Evolutionary conservation across 2,113 vertebrate species (phyloP).

Genomic region (Ahaetulla prasina): DNA sequence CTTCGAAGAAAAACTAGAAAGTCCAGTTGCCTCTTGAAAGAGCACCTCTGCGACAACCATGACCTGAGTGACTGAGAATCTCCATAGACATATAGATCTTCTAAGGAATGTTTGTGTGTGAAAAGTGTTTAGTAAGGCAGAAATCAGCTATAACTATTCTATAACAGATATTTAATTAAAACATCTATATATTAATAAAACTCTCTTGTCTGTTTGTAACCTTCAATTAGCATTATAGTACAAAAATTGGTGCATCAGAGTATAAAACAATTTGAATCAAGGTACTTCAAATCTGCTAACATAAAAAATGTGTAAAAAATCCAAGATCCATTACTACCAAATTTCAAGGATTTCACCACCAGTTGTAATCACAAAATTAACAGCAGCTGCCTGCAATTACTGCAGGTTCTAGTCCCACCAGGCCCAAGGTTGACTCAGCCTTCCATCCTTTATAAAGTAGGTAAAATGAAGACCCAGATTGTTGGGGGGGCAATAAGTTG

Average conservation of each 20-base stretch:
- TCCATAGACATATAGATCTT: neutral
- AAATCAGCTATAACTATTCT: neutral
- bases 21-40: too few species aligned
- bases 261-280: neutral
- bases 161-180: neutral
- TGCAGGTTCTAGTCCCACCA: too few species aligned
- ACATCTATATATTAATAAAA: neutral
- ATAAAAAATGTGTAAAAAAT: neutral
- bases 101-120: neutral
- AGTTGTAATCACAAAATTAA: neutral
- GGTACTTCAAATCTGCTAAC: neutral
- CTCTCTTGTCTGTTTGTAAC: neutral
- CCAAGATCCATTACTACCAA: neutral
- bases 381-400: too few species aligned
- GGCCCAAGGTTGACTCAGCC: too few species aligned
- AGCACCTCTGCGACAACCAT: too few species aligned
- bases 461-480: too few species aligned
- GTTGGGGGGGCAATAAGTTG: too few species aligned
- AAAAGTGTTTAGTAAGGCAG: neutral
- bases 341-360: neutral
- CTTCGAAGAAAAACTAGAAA: too few species aligned
- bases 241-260: too few species aligned
- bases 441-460: too few species aligned
- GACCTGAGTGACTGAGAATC: too few species aligned
- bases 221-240: too few species aligned